Evolutionary conservation across 2,113 vertebrate species (phyloP), one percentile per base, ranked within the genome.

Genomic region (Xenopus laevis): DNA sequence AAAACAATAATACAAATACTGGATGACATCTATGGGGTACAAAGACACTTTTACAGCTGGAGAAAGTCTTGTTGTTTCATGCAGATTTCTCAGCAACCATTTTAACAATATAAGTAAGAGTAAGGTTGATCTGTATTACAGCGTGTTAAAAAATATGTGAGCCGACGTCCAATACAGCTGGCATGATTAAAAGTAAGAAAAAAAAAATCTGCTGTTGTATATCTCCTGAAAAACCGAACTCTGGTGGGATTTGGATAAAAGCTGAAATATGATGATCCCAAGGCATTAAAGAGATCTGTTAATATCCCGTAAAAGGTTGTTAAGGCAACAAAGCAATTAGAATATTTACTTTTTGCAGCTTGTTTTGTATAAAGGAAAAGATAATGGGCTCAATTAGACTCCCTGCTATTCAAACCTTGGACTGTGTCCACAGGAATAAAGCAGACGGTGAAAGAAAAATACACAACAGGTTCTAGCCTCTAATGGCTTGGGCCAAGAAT

Each of bases 301-400:
- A 47, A 67, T 59, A 66, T 27, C 64, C 66, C 53, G 58, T 67
- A 60, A 74, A 74, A 67, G 40, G 72, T 74, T 67, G 72, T 74
- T 74, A 74, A 47, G 72, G 72, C 72, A 74, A 67, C 72, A 16
- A 44, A 74, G 55, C 64, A 67, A 74, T 74, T 74, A 59, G 17
- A 61, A 53, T 40, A 61, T 67, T 60, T 64, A 50, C 64, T 40
- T 74, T 66, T 60, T 64, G 33, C 72, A 27, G 72, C 64, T 74
- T 67, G 64, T 74, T 74, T 74, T 74, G 72, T 74, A 40, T 67
- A 74, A 67, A 67, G 60, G 44, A 74, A 74, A 67, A 67, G 63
- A 67, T 67, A 64, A 60, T 66, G 64, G 21, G 72, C 13, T 21
- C 47, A 15, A 60, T 74, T 67, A 74, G 50, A 23, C 44, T 67